Base-by-base conservation (phyloP, 2,113 vertebrate genomes). In the Pelusios castaneus region DNA sequence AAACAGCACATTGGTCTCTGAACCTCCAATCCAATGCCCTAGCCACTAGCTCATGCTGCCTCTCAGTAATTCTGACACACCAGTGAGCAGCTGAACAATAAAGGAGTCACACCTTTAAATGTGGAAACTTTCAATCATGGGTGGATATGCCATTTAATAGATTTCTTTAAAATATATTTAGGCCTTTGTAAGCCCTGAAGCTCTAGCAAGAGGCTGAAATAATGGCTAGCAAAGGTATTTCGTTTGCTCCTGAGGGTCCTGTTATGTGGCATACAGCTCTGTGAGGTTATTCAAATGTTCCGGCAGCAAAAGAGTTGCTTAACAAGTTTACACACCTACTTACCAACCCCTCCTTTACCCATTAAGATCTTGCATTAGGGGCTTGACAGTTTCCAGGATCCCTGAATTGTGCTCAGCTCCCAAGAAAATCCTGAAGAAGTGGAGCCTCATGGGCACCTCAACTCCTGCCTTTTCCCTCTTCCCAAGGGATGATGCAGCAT, bases 241-340 rank as follows among this genome's bases (percentile, higher is more conserved):
- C 31, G 13, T 47, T 45, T 27, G 27, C 34, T 49, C 45, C 45
- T 8, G 5, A 38, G 45, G 47, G 56, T 29, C 56, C 24, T 58
- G 56, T 58, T 29, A 9, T 58, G 24, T 47, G 47, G 47, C 47
- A 47, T 8, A 47, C 47, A 58, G 8, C 56, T 4, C 45, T 4
- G 24, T 16, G 3, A 49, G 58, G 31, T 10, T n/a, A 25, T 45
- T 19, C 51, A n/a, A 49, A 56, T 3, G 34, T 41, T n/a, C 41
- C 21, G 16, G 45, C 56, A 38, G 5, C 13, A 19, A 21, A 55
- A 41, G 87, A 31, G 86, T 93, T 55, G 80, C 87, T 78, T 11
- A 2, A 55, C 87, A 56, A 94, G 92, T 58, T 75, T 60, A 94
- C 95, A 96, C 96, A 94, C 96, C 96, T 93, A 90, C 91, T 84